Evolutionary conservation across 2,797 vertebrate species (phyloP), one percentile per base, ranked within the genome.

Genomic region (Paedocypris micromegethes): DNA sequence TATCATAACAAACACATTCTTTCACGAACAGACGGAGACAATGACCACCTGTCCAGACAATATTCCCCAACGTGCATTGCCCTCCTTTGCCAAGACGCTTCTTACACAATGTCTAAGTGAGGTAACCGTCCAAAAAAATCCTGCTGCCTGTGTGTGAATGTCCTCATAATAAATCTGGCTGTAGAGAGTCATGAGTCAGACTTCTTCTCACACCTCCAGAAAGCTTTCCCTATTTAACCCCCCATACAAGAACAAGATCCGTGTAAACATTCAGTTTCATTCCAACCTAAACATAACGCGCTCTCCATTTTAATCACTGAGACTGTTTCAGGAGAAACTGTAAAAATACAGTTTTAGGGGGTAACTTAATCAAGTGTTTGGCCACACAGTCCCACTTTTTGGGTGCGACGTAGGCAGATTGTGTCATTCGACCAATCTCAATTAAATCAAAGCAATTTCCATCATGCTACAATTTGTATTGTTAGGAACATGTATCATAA

Each of bases 1-100:
- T 83, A 23, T 78, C 81, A 80, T 48, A 72, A 83, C 82, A 79
- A 83, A 86, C 83, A 83, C 77, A 87, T 87, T 83, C 81, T 80
- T 83, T 39, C 75, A 75, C 77, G 47, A 73, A 23, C 47, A 9
- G 68, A 44, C 47, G 61, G 38, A 77, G 62, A 73, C 50, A 64
- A 60, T 64, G 71, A 65, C 78, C 84, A 87, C 83, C 83, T 86
- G 81, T 79, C 75, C 76, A 69, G 83, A 78, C 73, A 76, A 72
- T 87, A 85, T 54, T 62, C 58, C 45, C 77, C 75, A 51, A 23
- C 57, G 70, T 68, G 43, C 42, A 54, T 72, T 82, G 72, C 76
- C 80, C 77, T 50, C 41, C 64, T 51, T 52, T 74, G 80, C 72
- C 72, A 72, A 75, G 72, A 65, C 63, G 58, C 68, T 44, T 6